A percentile compares a stretch with the other conserved stretches of the same genome.
Conservation (phyloP, 2,888 invertebrate genomes). For the Drosophila eohydei region DNA sequence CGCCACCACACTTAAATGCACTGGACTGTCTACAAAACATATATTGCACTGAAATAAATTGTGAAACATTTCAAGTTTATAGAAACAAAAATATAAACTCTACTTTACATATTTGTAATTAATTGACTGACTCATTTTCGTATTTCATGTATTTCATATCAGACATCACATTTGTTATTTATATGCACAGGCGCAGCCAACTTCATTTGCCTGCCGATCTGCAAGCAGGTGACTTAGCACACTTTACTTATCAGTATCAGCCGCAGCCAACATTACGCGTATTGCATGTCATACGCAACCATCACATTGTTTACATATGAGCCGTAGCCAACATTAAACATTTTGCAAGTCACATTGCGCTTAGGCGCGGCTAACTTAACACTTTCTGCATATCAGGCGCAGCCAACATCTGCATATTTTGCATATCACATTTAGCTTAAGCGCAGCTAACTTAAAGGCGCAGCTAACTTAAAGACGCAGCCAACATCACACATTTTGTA, state of each 20-base stretch:
- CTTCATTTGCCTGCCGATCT: not conserved
- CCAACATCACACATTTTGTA: not conserved
- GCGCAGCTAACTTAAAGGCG: not conserved
- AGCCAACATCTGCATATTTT: too few relatives aligned
- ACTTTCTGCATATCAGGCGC: not conserved
- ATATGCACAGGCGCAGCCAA: not conserved
- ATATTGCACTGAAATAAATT: constrained; percentile 31
- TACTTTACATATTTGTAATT: too few relatives aligned
- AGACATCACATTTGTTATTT: not conserved
- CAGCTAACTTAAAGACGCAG: not conserved
- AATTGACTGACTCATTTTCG: not conserved
- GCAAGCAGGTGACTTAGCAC: not conserved
- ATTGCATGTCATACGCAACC: not conserved
- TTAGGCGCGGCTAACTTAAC: not conserved
- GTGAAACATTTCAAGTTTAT: too few relatives aligned
- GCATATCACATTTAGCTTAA: too few relatives aligned
- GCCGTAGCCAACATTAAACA: not conserved
- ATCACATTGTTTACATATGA: not conserved
- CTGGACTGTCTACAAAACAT: not conserved
- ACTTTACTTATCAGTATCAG: not conserved
- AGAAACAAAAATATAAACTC: too few relatives aligned
- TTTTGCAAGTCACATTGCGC: not conserved
- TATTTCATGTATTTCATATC: not conserved
- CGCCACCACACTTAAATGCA: not conserved
- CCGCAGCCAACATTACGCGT: not conserved